Evolutionary conservation across 2,888 invertebrate species (phyloP).

Genomic region (Myopa testacea): DNA sequence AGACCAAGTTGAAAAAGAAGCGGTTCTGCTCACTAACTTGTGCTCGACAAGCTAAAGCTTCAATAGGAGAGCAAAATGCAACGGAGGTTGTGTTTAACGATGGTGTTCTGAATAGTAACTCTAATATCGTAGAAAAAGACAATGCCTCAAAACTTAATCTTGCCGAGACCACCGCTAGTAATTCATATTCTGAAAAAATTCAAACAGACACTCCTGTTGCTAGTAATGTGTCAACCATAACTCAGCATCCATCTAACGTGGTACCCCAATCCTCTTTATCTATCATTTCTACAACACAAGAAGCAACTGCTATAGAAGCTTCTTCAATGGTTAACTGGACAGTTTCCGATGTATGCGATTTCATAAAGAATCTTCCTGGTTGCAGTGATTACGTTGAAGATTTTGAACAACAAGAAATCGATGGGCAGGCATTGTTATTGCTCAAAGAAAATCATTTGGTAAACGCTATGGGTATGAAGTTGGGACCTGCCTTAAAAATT

Average conservation of each 20-base stretch:
- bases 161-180: not conserved
- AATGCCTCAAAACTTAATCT: not conserved
- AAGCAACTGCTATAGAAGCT: slow-evolving; percentile 51
- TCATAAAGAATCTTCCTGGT: slow-evolving; percentile 89
- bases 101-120: slow-evolving; percentile 15
- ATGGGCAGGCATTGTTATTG: slow-evolving; percentile 92
- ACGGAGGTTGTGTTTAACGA: slow-evolving; percentile 36
- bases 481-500: slow-evolving; percentile 95
- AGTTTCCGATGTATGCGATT: slow-evolving; percentile 89
- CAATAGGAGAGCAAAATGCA: slow-evolving; percentile 48
- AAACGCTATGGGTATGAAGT: slow-evolving; percentile 93
- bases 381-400: slow-evolving; percentile 94
- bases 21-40: slow-evolving; percentile 82
- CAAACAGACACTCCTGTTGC: slow-evolving; percentile 47
- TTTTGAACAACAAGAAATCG: slow-evolving; percentile 94
- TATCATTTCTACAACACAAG: slow-evolving; percentile 15
- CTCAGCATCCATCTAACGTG: slow-evolving; percentile 12
- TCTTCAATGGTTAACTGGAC: slow-evolving; percentile 69
- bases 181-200: slow-evolving; percentile 52
- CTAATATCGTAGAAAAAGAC: not conserved
- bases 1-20: slow-evolving; percentile 79
- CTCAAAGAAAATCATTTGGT: slow-evolving; percentile 95
- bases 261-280: slow-evolving; percentile 2
- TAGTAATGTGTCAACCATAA: slow-evolving; percentile 36
- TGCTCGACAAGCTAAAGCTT: slow-evolving; percentile 70